phyloP scores from a whole-genome alignment of 2,113 vertebrate genomes.

The human region GRCh38 chr1:87105501-87106000 shows the following conservation, averaged over 20 bases:
- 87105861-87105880: background rate
- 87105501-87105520: slow-evolving; percentile 83
- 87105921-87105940: slow-evolving; percentile 19
- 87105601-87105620: slow-evolving; percentile 92
- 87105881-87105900: background rate
- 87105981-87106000: slow-evolving; percentile 52
- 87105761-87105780: slow-evolving; percentile 78
- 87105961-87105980: slow-evolving; percentile 63
- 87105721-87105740: slow-evolving; percentile 83
- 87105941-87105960: slow-evolving; percentile 47
- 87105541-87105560: slow-evolving; percentile 87
- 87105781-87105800: slow-evolving; percentile 75
- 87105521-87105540: slow-evolving; percentile 86
- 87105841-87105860: slow-evolving; percentile 55
- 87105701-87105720: slow-evolving; percentile 85
- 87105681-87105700: slow-evolving; percentile 87
- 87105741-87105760: slow-evolving; percentile 77
- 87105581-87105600: slow-evolving; percentile 91
- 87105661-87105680: slow-evolving; percentile 91
- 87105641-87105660: slow-evolving; percentile 89
- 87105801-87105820: slow-evolving; percentile 76
- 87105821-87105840: slow-evolving; percentile 72
- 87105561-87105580: slow-evolving; percentile 88
- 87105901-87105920: slow-evolving; percentile 28
- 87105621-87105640: slow-evolving; percentile 88